Percentiles rank a stretch among this genome's conserved stretches.
Evolutionary conservation across 2,888 invertebrate genomes (phyloP).

Genomic region (Notodonta ziczac): DNA sequence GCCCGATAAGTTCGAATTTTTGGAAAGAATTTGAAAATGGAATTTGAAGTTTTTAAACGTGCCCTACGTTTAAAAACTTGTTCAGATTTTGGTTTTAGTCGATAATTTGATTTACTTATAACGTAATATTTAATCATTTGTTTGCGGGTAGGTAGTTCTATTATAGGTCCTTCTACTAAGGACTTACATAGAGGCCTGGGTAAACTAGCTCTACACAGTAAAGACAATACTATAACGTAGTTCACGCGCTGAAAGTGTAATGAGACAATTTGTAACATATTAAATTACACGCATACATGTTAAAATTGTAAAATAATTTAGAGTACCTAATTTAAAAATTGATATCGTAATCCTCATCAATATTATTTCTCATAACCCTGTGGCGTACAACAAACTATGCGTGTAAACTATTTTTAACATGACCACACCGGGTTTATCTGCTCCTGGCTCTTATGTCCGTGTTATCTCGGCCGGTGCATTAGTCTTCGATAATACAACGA

Average conservation of each 20-base stretch:
- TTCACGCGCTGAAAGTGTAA: too few species aligned
- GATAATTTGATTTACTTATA: neutral
- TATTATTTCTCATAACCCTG: slow-evolving; percentile 38
- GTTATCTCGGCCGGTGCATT: slow-evolving; percentile 81
- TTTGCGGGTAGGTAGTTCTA: too few species aligned
- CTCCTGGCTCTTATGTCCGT: slow-evolving; percentile 77
- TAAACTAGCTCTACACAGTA: too few species aligned
- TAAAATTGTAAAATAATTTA: too few species aligned
- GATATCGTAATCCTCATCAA: slow-evolving; percentile 7
- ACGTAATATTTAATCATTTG: neutral
- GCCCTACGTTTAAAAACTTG: too few species aligned
- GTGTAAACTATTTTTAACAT: slow-evolving; percentile 84
- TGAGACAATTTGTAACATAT: too few species aligned
- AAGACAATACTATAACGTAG: too few species aligned
- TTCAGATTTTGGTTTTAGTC: slow-evolving; percentile 18
- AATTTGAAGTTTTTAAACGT: slow-evolving; percentile 55
- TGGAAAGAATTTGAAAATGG: slow-evolving; percentile 69
- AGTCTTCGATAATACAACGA: slow-evolving; percentile 81
- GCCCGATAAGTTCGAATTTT: slow-evolving; percentile 77
- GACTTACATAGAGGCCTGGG: too few species aligned
- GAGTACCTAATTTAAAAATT: too few species aligned
- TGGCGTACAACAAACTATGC: slow-evolving; percentile 71
- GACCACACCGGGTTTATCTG: slow-evolving; percentile 82
- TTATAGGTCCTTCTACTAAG: too few species aligned
- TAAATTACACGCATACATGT: too few species aligned